These are phyloP conservation scores for Enteromius treurensis DNA, from an alignment of 2,797 vertebrate species.

Conservation along the genomic window DNA sequence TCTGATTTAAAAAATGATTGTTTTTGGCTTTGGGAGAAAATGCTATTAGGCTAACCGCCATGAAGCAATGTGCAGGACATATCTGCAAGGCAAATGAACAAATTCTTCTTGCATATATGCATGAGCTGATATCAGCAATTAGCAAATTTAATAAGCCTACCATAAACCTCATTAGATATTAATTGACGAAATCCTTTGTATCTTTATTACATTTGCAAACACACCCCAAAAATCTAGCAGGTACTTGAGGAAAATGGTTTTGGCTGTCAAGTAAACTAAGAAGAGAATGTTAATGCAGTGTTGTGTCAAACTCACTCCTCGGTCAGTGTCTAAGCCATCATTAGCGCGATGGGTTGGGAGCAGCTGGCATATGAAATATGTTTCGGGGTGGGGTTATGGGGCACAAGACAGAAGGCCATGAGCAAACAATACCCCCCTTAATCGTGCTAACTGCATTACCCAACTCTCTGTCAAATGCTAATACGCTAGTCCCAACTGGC, in stretches of 20 bases:
- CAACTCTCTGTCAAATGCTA: conserved; percentile 32
- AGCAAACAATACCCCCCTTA: conserved; percentile 48
- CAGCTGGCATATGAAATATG: conserved; percentile 59
- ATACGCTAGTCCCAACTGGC: conserved; percentile 47
- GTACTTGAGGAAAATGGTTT: neutral
- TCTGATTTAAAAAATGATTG: neutral
- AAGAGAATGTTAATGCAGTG: neutral
- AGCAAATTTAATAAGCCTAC: neutral
- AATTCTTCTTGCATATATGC: neutral
- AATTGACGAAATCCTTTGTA: neutral
- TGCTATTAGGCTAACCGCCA: conserved; percentile 8
- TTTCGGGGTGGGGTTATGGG: conserved; percentile 27
- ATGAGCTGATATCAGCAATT: conserved; percentile 3
- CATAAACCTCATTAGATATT: neutral
- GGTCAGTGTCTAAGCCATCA: conserved; percentile 36
- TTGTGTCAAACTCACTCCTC: conserved; percentile 33
- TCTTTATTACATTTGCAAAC: neutral
- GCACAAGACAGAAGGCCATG: conserved; percentile 27
- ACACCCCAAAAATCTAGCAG: neutral
- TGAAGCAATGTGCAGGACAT: neutral
- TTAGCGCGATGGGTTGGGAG: conserved; percentile 52
- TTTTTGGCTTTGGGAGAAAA: neutral
- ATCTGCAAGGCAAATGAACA: conserved; percentile 6
- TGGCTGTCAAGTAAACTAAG: neutral
- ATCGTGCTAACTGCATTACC: conserved; percentile 57